Evolutionary conservation across 2,113 vertebrate genomes (phyloP).

Genomic region (Plecotus auritus): DNA sequence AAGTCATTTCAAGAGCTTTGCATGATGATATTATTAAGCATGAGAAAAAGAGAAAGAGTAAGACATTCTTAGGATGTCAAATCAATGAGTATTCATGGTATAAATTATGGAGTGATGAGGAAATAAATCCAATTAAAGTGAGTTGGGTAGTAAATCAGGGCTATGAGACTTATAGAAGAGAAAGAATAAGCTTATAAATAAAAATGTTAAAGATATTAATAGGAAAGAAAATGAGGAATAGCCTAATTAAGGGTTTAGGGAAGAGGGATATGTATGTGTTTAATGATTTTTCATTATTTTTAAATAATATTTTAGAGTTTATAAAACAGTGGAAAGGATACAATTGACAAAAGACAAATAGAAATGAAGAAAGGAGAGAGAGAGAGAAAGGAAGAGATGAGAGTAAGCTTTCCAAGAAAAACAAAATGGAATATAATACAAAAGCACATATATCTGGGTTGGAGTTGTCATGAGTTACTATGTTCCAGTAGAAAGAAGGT

Average conservation of each 20-base stretch:
- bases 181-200: neutral
- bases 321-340: neutral
- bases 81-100: neutral
- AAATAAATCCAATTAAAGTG: neutral
- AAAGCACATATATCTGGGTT: neutral
- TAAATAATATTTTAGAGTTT: neutral
- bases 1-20: neutral
- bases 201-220: neutral
- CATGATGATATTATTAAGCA: neutral
- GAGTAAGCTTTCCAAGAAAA: neutral
- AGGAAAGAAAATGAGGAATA: neutral
- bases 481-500: neutral
- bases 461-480: neutral
- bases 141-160: neutral
- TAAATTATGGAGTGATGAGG: neutral
- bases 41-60: neutral
- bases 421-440: neutral
- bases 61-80: neutral
- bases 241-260: neutral
- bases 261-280: neutral
- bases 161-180: neutral
- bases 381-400: neutral
- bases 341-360: no score
- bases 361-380: neutral
- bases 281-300: neutral